Base-by-base conservation (phyloP, 2,888 invertebrate genomes). In the Brachypalpus laphriformis region DNA sequence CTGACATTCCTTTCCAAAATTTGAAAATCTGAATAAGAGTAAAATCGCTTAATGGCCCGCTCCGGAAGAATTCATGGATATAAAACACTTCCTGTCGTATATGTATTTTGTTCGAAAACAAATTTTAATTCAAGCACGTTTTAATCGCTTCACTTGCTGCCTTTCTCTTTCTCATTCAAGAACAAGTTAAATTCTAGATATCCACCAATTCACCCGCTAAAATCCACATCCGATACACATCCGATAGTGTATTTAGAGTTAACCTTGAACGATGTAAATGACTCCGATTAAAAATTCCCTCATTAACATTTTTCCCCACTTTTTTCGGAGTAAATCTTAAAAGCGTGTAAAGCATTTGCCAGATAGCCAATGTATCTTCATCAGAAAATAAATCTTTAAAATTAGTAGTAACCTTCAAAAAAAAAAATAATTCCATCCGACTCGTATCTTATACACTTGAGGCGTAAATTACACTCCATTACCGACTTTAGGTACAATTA, bases 181-280 rank as follows among this genome's bases (percentile, higher is more conserved):
- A 40, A 40, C 40, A 40, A 40, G 40, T 40, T n/a, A 40, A n/a
- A 1, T 40, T 40, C 7, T 42, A 7, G 16, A 42, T 2, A 7
- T 9, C 18, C 45, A 16, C 16, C 11, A 37, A n/a, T 8, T 37
- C 11, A 37, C 8, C 37, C 8, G 37, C n/a, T 18, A 16, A 45
- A 45, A 45, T 40, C 45, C 14, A 18, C 45, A 49, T 49, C 40
- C 14, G 28, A 54, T 54, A 28, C 14, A 18, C 45, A 49, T 49
- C 40, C 14, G 28, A 54, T 54, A 28, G 16, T 16, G 18, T 3
- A 56, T 59, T 63, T 14, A 25, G 6, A 2, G 5, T 11, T 37
- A 28, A 74, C 74, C 54, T 63, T 74, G 74, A 61, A 31, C 7
- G 9, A 42, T 63, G 51, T 42, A 54, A 74, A 51, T 54, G 40